Evolutionary conservation across 2,888 invertebrate genomes (phyloP), one percentile per base, ranked within the genome.

Genomic region (Latrodectus hesperus): DNA sequence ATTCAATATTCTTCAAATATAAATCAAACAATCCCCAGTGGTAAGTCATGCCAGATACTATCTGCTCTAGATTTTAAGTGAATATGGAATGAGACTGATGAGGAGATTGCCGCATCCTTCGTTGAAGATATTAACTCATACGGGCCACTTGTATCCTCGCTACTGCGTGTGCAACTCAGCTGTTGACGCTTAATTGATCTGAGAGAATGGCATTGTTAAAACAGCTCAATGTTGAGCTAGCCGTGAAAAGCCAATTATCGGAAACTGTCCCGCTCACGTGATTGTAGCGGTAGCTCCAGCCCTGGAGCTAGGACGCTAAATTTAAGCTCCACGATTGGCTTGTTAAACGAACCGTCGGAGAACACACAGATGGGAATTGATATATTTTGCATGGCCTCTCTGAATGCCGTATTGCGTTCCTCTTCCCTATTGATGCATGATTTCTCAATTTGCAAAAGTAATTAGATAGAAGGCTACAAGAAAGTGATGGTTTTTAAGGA

Each of bases 221-320:
- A 51, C 17, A 75, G 75, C 74, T 60, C 51, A 53, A 68, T 17
- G 49, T 49, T 51, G 71, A 84, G 52, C 65, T 78, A 78, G 77
- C 53, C 84, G 68, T 67, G 78, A 84, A 83, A 73, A 77, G 77
- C 77, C 55, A 78, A 84, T 84, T 84, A 84, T 73, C 78, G 77
- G 68, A 82, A 82, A 82, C 82, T 68, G 75, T 55, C 81, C 67
- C 81, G 73, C n/a, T 74, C 81, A 64, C 73, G 64, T 60, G 52
- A 22, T 60, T 65, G 67, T 67, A 65, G 51, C 52, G 22, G 67
- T 71, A 16, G 60, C 60, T 60, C 60, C 64, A 51, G 22, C 17
- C 81, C 81, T 67, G 51, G 17, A 67, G 81, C 73, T 64, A 74
- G 67, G 81, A 81, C 12, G 65, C 38, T 52, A 65, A 65, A 73